Evolutionary conservation across 2,888 invertebrate species (phyloP).

Genomic region (Torymus aiolomorphi): DNA sequence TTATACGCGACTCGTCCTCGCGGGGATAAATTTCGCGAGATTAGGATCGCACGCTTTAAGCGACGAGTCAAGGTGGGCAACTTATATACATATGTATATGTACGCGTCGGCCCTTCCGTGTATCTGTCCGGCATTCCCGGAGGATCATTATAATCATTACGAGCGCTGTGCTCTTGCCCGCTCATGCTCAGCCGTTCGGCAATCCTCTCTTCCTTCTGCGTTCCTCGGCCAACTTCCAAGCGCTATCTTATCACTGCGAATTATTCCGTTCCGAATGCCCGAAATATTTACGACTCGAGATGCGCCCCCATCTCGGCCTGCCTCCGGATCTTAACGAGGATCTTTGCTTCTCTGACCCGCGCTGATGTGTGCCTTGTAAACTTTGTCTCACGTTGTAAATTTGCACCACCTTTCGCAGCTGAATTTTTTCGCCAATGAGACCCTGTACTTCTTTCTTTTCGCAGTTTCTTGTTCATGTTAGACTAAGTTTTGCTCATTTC

Average conservation of each 20-base stretch:
- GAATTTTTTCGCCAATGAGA: no score
- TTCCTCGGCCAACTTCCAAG: background rate
- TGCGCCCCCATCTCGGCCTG: background rate
- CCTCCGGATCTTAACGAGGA: slow-evolving; percentile 53
- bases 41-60: slow-evolving; percentile 57
- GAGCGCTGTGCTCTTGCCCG: slow-evolving; percentile 2
- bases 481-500: background rate
- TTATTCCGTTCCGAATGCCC: slow-evolving; percentile 49
- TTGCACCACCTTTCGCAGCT: background rate
- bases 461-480: background rate
- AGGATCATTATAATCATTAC: slow-evolving; percentile 58
- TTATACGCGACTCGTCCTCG: slow-evolving; percentile 40
- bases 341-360: slow-evolving; percentile 27
- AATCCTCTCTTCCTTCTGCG: background rate
- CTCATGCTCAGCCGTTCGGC: background rate
- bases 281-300: slow-evolving; percentile 55
- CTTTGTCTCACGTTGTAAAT: background rate
- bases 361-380: slow-evolving; percentile 6
- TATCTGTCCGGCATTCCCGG: slow-evolving; percentile 47
- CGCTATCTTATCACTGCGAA: slow-evolving; percentile 44
- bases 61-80: slow-evolving; percentile 31
- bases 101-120: slow-evolving; percentile 23
- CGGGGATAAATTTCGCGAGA: slow-evolving; percentile 62
- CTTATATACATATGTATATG: background rate
- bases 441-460: background rate